Conservation (phyloP, 2,797 vertebrate genomes). For the Neoniphon sammara region DNA sequence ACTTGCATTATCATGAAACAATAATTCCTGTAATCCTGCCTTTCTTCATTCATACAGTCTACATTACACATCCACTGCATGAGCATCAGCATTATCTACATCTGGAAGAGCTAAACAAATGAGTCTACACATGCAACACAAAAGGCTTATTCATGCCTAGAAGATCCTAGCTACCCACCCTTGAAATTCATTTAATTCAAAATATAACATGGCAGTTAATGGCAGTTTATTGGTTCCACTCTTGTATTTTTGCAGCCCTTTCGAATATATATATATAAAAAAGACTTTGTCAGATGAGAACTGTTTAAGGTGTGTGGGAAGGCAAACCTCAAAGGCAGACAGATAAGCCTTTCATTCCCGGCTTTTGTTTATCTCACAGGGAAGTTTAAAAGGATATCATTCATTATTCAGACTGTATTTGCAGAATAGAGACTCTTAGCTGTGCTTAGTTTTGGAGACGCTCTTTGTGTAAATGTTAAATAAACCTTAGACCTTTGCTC, state of each 20-base stretch:
- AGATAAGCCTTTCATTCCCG: constrained; percentile 65
- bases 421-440: constrained; percentile 53
- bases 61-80: constrained; percentile 64
- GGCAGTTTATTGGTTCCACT: constrained; percentile 47
- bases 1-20: constrained; percentile 60
- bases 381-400: constrained; percentile 62
- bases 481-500: constrained; percentile 65
- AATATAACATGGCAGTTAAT: constrained; percentile 66
- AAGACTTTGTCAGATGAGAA: constrained; percentile 47
- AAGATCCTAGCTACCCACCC: constrained; percentile 62
- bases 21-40: constrained; percentile 69
- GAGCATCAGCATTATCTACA: constrained; percentile 65
- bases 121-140: constrained; percentile 69
- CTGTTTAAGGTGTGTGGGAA: constrained; percentile 69
- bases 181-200: constrained; percentile 68
- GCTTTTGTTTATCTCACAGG: constrained; percentile 64
- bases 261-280: constrained; percentile 1
- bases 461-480: constrained; percentile 66
- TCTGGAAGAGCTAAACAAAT: constrained; percentile 69
- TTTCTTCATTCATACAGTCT: constrained; percentile 58
- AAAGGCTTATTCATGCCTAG: constrained; percentile 67
- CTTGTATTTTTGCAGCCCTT: constrained; percentile 46
- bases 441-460: constrained; percentile 48
- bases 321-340: constrained; percentile 53
- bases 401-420: constrained; percentile 69